Percentiles rank a stretch among this genome's conserved stretches.
Evolutionary conservation across 2,113 vertebrate genomes (phyloP).

Genomic region (Pelobates fuscus): DNA sequence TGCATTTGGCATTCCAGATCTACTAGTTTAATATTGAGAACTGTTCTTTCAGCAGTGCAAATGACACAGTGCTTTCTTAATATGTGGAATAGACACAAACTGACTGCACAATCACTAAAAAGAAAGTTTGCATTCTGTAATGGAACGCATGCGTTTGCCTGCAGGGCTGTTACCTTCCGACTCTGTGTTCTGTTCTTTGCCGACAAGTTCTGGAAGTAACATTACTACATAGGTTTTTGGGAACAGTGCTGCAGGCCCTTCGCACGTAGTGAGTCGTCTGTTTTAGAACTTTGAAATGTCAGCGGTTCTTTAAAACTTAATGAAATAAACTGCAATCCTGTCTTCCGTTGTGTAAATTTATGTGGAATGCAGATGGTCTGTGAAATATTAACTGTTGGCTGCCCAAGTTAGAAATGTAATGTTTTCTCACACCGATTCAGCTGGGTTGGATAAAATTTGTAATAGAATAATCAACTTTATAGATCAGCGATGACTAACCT

Average conservation of each 20-base stretch:
- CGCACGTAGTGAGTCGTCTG: background rate
- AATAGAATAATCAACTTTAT: too few species aligned
- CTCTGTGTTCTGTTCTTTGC: background rate
- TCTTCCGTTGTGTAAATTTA: background rate
- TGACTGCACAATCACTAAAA: background rate
- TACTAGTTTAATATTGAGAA: too few species aligned
- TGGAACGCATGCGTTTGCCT: slow-evolving; percentile 2
- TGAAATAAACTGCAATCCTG: background rate
- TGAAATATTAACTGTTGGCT: too few species aligned
- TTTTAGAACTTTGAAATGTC: background rate
- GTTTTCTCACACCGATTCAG: too few species aligned
- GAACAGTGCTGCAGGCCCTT: background rate
- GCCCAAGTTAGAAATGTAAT: too few species aligned
- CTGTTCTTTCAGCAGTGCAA: too few species aligned
- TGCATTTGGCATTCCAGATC: too few species aligned
- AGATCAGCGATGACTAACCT: too few species aligned
- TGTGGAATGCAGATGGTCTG: background rate
- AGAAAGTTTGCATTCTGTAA: background rate
- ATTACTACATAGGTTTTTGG: background rate
- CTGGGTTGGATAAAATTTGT: too few species aligned
- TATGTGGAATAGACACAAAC: background rate
- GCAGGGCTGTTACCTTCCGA: background rate
- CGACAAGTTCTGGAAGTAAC: background rate
- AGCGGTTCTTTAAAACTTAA: slow-evolving; percentile 4
- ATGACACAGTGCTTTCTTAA: background rate